phyloP scores from a whole-genome alignment of 2,113 vertebrate genomes.

The Clarias magur region DNA sequence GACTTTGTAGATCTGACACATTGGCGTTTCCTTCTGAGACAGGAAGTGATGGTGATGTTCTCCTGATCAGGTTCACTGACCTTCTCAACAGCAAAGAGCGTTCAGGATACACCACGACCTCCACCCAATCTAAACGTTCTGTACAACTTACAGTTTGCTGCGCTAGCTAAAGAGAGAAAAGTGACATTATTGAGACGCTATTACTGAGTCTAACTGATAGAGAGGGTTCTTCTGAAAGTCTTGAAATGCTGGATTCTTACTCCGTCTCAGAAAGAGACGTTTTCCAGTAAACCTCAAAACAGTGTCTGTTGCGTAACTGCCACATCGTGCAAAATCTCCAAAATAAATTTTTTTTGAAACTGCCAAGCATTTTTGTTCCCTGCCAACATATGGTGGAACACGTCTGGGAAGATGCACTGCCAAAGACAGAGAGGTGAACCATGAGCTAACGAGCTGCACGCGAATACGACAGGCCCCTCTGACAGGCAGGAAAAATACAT shows the following conservation, averaged over 20 bases:
- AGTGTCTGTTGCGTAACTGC: background rate
- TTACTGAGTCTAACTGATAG: background rate
- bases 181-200: background rate
- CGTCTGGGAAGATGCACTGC: background rate
- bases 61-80: background rate
- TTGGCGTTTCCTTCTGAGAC: background rate
- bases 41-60: background rate
- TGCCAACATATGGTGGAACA: background rate
- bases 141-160: background rate
- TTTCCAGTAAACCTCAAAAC: background rate
- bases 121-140: background rate
- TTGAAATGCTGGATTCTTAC: background rate
- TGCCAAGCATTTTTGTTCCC: background rate
- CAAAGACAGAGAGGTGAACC: background rate
- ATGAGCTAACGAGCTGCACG: background rate
- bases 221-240: background rate
- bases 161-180: background rate
- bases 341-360: background rate
- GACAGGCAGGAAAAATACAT: background rate
- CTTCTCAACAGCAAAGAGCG: conserved; percentile 30
- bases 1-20: too few species aligned
- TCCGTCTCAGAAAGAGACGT: background rate
- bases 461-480: background rate
- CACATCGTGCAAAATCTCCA: background rate
- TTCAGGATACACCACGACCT: background rate